Evolutionary conservation across 2,888 invertebrate genomes (phyloP), one percentile per base, ranked within the genome.

Genomic region (Eremobia ochroleuca): DNA sequence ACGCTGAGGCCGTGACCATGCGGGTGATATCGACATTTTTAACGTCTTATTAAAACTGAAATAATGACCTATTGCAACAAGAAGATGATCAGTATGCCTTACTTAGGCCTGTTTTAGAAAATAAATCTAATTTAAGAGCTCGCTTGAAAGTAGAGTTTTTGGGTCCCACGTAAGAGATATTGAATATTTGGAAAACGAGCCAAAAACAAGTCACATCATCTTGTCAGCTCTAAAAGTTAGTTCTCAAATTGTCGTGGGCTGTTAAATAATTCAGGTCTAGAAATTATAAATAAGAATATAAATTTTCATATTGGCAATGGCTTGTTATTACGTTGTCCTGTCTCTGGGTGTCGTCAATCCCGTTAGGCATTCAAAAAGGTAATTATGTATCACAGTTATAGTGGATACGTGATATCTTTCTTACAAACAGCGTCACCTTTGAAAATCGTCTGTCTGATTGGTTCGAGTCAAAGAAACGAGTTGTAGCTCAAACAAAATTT

Each of bases 1-100:
- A 73, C 67, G 67, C 67, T 66, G 77, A 72, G 76, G 58, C 82
- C 86, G 82, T 83, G 76, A 75, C 78, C 81, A 70, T 79, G 73
- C 68, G 25, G 13, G 46, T 65, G 84, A 76, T 87, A 87, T 79
- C 79, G 37, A 72, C 18, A 68, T 77, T 76, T 75, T 66, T 77
- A 66, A 59, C 68, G 81, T 58, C 78, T 74, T 62, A 68, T 6
- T 52, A 52, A 71, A 73, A 49, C 21, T 55, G 25, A 40, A 37
- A 69, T 74, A 40, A 37, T 5, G 65, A 43, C 58, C 37, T 80
- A 37, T 64, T 71, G 13, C 69, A 83, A 28, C 11, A 40, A 71
- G 9, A 25, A 49, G 62, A 62, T 28, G n/a, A 64, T 13, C 21
- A 79, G 15, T 4, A 43, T 61, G 4, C 49, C 18, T 61, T 37